These are phyloP conservation scores for Erebia epiphron DNA, from an alignment of 2,888 invertebrate species.

Conservation along the genomic window DNA sequence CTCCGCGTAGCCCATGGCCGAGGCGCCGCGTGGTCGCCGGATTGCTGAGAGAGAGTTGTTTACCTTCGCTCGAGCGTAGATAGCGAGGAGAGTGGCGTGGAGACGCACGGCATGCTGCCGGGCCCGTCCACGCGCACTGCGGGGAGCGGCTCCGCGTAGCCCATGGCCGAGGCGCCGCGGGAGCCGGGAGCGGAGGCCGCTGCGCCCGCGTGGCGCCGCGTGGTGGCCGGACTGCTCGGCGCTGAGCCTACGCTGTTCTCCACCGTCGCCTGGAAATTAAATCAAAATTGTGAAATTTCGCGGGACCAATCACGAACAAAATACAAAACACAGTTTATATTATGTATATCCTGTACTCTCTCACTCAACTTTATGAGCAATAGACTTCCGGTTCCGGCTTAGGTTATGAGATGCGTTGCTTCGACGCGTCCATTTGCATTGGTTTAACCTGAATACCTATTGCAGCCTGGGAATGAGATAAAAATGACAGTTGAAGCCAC, in stretches of 20 bases:
- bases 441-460: too few relatives aligned
- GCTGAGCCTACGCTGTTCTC: constrained; percentile 85
- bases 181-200: constrained; percentile 67
- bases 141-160: constrained; percentile 60
- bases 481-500: too few relatives aligned
- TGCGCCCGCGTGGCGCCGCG: constrained; percentile 50
- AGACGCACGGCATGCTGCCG: constrained; percentile 72
- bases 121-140: constrained; percentile 81
- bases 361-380: too few relatives aligned
- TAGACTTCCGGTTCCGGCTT: too few relatives aligned
- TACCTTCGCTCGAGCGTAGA: constrained; percentile 82
- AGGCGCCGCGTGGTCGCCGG: constrained; percentile 67
- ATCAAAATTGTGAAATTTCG: too few relatives aligned
- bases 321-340: too few relatives aligned
- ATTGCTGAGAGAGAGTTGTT: not conserved
- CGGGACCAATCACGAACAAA: too few relatives aligned
- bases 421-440: too few relatives aligned
- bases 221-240: constrained; percentile 77
- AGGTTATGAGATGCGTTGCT: too few relatives aligned
- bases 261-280: constrained; percentile 58
- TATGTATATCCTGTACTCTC: too few relatives aligned
- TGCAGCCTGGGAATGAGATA: too few relatives aligned
- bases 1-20: constrained; percentile 69
- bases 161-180: constrained; percentile 75
- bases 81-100: constrained; percentile 66